Evolutionary conservation across 1,140 invertebrate species (phyloP).

Genomic region (Bombus impatiens): DNA sequence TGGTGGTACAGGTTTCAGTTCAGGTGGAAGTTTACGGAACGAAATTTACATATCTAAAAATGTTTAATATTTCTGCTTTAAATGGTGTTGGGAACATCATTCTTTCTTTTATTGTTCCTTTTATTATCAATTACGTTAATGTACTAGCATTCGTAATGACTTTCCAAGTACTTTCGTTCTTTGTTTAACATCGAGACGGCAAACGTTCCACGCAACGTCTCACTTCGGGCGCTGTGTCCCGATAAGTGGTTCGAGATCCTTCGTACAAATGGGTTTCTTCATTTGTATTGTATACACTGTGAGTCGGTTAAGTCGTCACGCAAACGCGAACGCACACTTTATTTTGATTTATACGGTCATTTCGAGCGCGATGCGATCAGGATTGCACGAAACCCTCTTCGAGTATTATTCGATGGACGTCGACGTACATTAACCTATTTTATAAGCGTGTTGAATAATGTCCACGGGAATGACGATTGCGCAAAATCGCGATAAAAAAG

Average conservation of each 20-base stretch:
- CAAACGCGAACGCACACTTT: slow-evolving; percentile 7
- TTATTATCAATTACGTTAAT: neutral
- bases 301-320: slow-evolving; percentile 3
- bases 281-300: neutral
- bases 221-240: too few species aligned
- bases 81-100: too few species aligned
- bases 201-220: slow-evolving; percentile 4
- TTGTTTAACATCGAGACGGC: neutral
- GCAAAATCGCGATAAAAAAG: neutral
- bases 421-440: neutral
- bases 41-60: neutral
- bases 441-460: neutral
- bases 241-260: slow-evolving; percentile 18
- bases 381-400: neutral
- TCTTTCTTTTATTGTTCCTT: too few species aligned
- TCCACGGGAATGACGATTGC: neutral
- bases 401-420: neutral
- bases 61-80: too few species aligned
- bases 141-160: neutral
- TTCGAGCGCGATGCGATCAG: neutral
- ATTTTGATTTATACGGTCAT: slow-evolving; percentile 18
- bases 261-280: slow-evolving; percentile 12
- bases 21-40: too few species aligned
- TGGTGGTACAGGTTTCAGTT: too few species aligned
- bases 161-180: neutral